Percentiles rank a stretch among this genome's conserved stretches.
Conservation (phyloP, 2,797 vertebrate genomes). For the Eutrigla gurnardus region DNA sequence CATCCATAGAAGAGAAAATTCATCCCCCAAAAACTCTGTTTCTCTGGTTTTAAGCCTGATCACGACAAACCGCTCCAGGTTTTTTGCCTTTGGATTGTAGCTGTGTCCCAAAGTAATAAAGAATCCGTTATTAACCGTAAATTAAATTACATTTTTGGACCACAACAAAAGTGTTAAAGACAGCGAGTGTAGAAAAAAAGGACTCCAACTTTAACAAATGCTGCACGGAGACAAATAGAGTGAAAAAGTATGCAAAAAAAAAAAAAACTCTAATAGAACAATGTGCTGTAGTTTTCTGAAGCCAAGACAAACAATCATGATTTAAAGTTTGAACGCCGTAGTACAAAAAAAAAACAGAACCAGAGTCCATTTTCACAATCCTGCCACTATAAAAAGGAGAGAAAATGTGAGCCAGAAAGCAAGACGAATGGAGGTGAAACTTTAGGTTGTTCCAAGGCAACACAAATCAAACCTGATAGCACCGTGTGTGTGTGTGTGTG, state of each 20-base stretch:
- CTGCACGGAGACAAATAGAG: conserved; percentile 14
- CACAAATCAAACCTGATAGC: conserved; percentile 50
- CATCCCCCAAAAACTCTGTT: conserved; percentile 9
- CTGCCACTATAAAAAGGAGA: conserved; percentile 12
- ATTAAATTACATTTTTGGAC: conserved; percentile 16
- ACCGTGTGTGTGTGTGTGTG: neutral
- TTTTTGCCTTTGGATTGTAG: conserved; percentile 31
- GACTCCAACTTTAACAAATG: conserved; percentile 38
- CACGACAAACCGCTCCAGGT: conserved; percentile 31
- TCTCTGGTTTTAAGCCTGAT: conserved; percentile 35
- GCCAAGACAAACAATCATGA: conserved; percentile 34
- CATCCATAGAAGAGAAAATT: conserved; percentile 11
- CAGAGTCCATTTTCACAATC: conserved; percentile 20
- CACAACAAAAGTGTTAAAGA: conserved; percentile 13
- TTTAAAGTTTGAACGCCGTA: conserved; percentile 5
- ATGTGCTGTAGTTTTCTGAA: conserved; percentile 34
- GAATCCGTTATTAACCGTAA: conserved; percentile 40
- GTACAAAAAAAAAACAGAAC: conserved; percentile 29
- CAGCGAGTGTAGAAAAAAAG: conserved; percentile 12
- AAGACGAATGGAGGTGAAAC: conserved; percentile 14
- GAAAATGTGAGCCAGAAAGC: neutral
- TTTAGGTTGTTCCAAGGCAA: conserved; percentile 49
- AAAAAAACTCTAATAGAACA: conserved; percentile 47
- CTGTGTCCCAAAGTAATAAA: conserved; percentile 53
- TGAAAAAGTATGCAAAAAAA: conserved; percentile 32